Evolutionary conservation across 2,113 vertebrate species (phyloP), one percentile per base, ranked within the genome.

Genomic region (Cynocephalus volans): DNA sequence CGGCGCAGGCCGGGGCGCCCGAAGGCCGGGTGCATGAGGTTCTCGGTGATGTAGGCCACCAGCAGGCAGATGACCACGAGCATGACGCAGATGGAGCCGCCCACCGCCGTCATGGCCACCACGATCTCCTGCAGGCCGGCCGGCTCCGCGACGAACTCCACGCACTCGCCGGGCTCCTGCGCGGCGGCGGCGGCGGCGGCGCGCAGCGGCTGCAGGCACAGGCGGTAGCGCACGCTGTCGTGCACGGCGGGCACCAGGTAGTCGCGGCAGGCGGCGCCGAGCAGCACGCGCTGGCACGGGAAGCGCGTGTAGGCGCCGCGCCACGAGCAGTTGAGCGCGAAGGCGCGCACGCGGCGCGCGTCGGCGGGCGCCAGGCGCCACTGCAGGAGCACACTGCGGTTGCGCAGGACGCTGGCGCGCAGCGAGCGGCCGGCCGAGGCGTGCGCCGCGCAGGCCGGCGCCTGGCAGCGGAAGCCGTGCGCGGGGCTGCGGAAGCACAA

Each of bases 31-130:
- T 98, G 99, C 99, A 99, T 99, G 97, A 99, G 99, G 98, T 99
- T 99, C 97, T 99, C 99, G 15, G 99, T 99, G 98, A 99, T 99
- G 98, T 99, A 99, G 28, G 99, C 99, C 98, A 99, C 99, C 56
- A 99, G 98, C 88, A 99, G 98, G 98, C 99, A 99, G 97, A 99
- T 99, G 98, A 99, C 99, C 97, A 99, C 99, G 95, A 99, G 99
- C 99, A 99, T 99, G 98, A 99, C 99, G 95, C 99, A 99, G 98
- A 99, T 99, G 96, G 99, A 99, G 65, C 99, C 99, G 86, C 99
- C 99, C 97, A 99, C 99, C 12, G 99, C 99, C 87, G 99, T 99
- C 99, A 99, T 99, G 98, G 99, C 99, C 72, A 99, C 99, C 14
- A 99, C 99, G 97, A 99, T 99, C 96, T 99, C 99, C 98, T 99